phyloP scores from a whole-genome alignment of 2,888 invertebrate genomes.

The Malacosoma neustria region DNA sequence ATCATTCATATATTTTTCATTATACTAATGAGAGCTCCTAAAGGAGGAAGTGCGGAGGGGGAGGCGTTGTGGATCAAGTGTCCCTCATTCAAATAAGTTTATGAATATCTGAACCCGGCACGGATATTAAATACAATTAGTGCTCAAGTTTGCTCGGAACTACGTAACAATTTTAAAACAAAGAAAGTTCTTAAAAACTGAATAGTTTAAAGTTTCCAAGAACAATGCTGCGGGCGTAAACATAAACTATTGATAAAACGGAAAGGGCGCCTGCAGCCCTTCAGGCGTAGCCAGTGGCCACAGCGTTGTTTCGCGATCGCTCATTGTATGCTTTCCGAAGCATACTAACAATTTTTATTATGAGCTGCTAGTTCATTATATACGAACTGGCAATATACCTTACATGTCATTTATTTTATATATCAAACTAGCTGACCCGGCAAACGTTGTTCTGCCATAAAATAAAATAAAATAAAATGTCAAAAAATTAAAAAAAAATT shows the following conservation, averaged over 20 bases:
- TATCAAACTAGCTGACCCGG: too few relatives aligned
- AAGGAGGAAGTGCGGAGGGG: too few relatives aligned
- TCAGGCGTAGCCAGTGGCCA: constrained; percentile 17
- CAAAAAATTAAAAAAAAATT: neutral
- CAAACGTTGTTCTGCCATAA: too few relatives aligned
- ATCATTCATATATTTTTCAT: too few relatives aligned
- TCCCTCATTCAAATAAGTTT: too few relatives aligned
- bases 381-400: neutral
- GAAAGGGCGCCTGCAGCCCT: constrained; percentile 30
- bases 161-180: too few relatives aligned
- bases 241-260: constrained; percentile 54
- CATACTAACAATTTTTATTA: constrained; percentile 8
- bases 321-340: constrained; percentile 14
- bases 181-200: neutral
- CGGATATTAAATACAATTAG: too few relatives aligned
- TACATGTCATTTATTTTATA: neutral
- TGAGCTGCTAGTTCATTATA: neutral
- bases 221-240: constrained; percentile 25
- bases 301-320: constrained; percentile 27
- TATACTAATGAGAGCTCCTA: too few relatives aligned
- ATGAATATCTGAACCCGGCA: too few relatives aligned
- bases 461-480: too few relatives aligned
- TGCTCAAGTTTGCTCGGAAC: too few relatives aligned
- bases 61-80: too few relatives aligned
- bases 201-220: constrained; percentile 8